Conservation (phyloP, 2,888 invertebrate genomes). For the Eilema griseolum region DNA sequence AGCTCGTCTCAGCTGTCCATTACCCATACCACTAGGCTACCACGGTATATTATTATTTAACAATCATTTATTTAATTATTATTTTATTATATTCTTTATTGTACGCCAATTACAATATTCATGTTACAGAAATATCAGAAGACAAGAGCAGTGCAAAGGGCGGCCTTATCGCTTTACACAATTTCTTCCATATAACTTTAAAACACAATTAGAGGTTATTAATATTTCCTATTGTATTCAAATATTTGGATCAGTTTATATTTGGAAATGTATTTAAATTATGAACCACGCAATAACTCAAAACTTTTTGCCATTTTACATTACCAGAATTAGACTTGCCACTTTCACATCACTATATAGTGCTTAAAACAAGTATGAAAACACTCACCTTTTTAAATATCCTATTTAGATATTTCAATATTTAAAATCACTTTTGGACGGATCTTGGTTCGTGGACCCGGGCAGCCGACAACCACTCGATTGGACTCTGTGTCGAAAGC, state of each 20-base stretch:
- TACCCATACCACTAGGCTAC: too few relatives aligned
- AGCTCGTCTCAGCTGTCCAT: too few relatives aligned
- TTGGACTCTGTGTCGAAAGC: constrained; percentile 52
- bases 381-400: constrained; percentile 50
- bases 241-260: not conserved
- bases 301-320: not conserved
- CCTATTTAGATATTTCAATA: constrained; percentile 30
- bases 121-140: too few relatives aligned
- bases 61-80: too few relatives aligned
- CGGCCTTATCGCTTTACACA: too few relatives aligned
- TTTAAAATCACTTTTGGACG: constrained; percentile 10
- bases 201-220: not conserved
- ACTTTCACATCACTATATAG: not conserved
- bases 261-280: not conserved
- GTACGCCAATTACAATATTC: too few relatives aligned
- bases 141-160: too few relatives aligned
- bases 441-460: constrained; percentile 66
- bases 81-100: too few relatives aligned
- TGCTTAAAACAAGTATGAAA: not conserved
- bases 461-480: constrained; percentile 68
- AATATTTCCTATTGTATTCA: not conserved
- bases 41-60: too few relatives aligned
- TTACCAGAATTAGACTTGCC: not conserved
- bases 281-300: not conserved
- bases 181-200: too few relatives aligned